Conservation (phyloP, 2,888 invertebrate genomes). For the Drosophila macrospina region DNA sequence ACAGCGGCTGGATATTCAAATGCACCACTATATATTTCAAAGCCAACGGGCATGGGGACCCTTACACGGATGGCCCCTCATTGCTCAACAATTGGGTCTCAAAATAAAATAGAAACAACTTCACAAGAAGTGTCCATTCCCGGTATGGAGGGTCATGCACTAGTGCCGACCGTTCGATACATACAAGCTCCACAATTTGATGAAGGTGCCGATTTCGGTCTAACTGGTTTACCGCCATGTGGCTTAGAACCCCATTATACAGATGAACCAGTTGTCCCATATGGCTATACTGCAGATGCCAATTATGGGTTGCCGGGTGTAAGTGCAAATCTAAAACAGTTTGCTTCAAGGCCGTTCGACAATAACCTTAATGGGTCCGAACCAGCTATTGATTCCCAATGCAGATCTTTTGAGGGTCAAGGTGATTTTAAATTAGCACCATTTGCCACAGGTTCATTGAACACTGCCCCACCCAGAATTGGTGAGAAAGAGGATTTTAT, state of each 20-base stretch:
- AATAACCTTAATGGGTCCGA: slow-evolving; percentile 86
- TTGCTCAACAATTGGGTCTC: slow-evolving; percentile 70
- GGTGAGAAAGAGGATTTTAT: slow-evolving; percentile 88
- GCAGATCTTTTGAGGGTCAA: slow-evolving; percentile 88
- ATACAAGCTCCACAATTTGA: slow-evolving; percentile 85
- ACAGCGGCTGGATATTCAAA: slow-evolving; percentile 76
- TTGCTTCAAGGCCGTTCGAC: slow-evolving; percentile 86
- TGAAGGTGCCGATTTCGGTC: slow-evolving; percentile 86
- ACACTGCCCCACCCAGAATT: slow-evolving; percentile 85
- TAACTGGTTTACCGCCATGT: slow-evolving; percentile 88
- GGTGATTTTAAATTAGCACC: slow-evolving; percentile 89
- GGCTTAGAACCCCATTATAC: slow-evolving; percentile 88
- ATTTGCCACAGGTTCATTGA: slow-evolving; percentile 87
- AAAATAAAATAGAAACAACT: slow-evolving; percentile 70
- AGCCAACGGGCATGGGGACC: slow-evolving; percentile 71
- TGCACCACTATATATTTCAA: slow-evolving; percentile 79
- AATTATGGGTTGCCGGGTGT: slow-evolving; percentile 86
- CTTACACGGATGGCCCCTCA: slow-evolving; percentile 69
- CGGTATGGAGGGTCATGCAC: slow-evolving; percentile 79
- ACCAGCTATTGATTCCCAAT: slow-evolving; percentile 72
- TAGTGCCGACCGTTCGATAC: slow-evolving; percentile 77
- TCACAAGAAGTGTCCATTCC: slow-evolving; percentile 70
- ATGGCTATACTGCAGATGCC: slow-evolving; percentile 89
- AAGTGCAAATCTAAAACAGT: slow-evolving; percentile 84
- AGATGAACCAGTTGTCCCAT: slow-evolving; percentile 88